Evolutionary conservation across 2,113 vertebrate species (phyloP).

Genomic region (Helogale parvula): DNA sequence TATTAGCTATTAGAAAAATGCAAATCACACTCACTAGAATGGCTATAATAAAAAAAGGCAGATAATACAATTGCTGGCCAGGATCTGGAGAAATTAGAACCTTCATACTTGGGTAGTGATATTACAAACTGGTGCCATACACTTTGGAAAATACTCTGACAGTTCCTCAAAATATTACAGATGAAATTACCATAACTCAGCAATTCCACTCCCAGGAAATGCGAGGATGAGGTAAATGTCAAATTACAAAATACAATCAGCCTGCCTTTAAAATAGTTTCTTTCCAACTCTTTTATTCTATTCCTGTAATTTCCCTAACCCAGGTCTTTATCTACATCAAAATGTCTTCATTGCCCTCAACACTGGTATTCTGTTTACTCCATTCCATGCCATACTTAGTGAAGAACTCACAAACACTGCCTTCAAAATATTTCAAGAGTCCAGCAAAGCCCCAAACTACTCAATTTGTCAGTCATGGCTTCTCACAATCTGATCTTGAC

Average conservation of each 20-base stretch:
- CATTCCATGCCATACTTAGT: not conserved
- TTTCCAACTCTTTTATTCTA: not conserved
- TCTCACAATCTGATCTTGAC: not conserved
- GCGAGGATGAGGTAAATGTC: not conserved
- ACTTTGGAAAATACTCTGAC: not conserved
- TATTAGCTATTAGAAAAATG: not conserved
- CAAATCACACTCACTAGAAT: not conserved
- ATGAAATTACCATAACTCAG: not conserved
- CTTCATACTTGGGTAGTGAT: not conserved
- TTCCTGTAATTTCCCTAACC: not conserved
- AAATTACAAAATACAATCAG: not conserved
- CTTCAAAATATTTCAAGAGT: not conserved
- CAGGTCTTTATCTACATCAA: not conserved
- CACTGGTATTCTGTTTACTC: not conserved
- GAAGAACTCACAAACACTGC: not conserved
- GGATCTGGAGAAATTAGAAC: not conserved
- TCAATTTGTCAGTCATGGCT: not conserved
- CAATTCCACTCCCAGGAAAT: not conserved
- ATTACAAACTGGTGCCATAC: not conserved
- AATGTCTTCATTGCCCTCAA: not conserved
- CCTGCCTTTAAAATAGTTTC: not conserved
- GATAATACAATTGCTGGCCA: not conserved
- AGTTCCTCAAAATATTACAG: not conserved
- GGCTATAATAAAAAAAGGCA: not conserved
- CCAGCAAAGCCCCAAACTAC: not conserved